Base-by-base conservation (phyloP, 2,113 vertebrate genomes). In the Sardina pilchardus region DNA sequence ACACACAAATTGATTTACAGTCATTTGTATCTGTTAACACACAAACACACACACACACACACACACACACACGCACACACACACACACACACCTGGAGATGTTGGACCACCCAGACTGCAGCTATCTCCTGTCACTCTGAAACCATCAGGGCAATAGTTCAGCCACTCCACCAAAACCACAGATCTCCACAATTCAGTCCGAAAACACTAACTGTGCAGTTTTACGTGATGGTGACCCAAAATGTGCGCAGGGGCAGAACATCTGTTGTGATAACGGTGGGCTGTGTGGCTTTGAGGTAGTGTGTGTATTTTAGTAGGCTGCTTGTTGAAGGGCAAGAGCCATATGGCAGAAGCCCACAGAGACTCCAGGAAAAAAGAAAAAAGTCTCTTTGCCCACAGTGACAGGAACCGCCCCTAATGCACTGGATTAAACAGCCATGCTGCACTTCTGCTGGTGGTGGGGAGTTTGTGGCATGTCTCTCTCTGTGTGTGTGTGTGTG, bases 41-140 rank as follows among this genome's bases (percentile, higher is more conserved):
- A 48, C 81, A 82, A 44, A 48, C 81, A 30, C 44, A 82, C 44
- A 48, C 44, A 48, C 81, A 48, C 81, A 48, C 81, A 82, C 81
- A 82, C 81, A 82, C 81, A 82, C 81, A 82, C 81, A 82, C 81
- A 45, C 81, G 48, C 81, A 82, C 81, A 82, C 83, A 71, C 59
- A 63, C 87, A 56, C 80, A 82, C 81, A 81, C 67, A 83, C 71
- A 36, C 0, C 36, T 53, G 50, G 14, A 53, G 3, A 19, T 53
- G 50, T 17, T 53, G 50, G 50, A 53, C 50, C 50, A 53, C 50
- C 50, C 50, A 53, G 50, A 19, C 50, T 17, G 16, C 19, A 17
- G 17, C 19, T 53, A 53, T 53, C 50, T 53, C 50, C 50, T 19
- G 50, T 19, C 50, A 53, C 50, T 53, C 50, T 53, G 50, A 16